Percentiles rank a stretch among this genome's conserved stretches.
These are phyloP conservation scores for Leptinotarsa haldemani DNA, from an alignment of 2,888 invertebrate species.

Conservation along the genomic window DNA sequence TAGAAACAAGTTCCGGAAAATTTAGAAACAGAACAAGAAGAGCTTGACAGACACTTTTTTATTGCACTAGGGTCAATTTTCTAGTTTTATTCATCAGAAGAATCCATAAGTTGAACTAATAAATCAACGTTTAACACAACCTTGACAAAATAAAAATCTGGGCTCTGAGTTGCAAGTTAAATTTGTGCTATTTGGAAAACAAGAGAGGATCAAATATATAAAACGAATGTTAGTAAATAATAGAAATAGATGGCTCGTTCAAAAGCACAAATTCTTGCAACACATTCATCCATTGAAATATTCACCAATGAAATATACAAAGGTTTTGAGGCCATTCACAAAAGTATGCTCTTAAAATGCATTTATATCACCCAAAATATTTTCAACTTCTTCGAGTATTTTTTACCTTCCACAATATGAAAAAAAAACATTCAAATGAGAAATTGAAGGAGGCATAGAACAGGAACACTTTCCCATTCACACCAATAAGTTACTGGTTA, in stretches of 20 bases:
- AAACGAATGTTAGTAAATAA: too few species aligned
- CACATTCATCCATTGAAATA: not conserved
- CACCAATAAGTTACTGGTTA: too few species aligned
- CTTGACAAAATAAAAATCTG: constrained; percentile 17
- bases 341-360: too few species aligned
- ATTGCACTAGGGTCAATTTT: constrained; percentile 35
- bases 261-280: constrained; percentile 10
- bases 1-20: not conserved
- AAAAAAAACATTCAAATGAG: too few species aligned
- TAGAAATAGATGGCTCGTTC: not conserved
- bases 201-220: not conserved
- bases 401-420: too few species aligned
- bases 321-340: too few species aligned
- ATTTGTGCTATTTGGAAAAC: not conserved
- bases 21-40: constrained; percentile 17
- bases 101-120: not conserved
- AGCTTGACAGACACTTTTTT: constrained; percentile 27
- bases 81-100: not conserved
- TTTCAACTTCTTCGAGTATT: too few species aligned
- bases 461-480: too few species aligned
- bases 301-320: not conserved
- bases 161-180: not conserved
- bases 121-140: constrained; percentile 28
- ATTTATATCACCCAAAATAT: too few species aligned
- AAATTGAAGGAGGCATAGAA: too few species aligned